A percentile compares a stretch with the other conserved stretches of the same genome.
Conservation (phyloP, 2,113 vertebrate species). For the Hiodon tergisus region DNA sequence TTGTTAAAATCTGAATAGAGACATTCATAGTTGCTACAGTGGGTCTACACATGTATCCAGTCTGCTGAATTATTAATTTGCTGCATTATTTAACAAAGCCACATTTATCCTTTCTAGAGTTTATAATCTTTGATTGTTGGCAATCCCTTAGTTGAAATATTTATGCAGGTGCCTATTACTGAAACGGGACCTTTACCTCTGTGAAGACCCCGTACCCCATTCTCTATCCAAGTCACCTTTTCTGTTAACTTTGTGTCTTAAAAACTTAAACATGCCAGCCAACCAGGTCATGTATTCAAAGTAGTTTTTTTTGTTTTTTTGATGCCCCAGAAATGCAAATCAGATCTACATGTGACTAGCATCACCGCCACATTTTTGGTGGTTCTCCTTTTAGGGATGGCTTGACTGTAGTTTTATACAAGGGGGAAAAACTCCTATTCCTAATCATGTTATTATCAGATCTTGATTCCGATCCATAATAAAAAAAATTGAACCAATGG, state of each 20-base stretch:
- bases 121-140: conserved; percentile 46
- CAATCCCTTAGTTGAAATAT: conserved; percentile 49
- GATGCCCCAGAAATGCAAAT: too few relatives aligned
- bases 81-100: conserved; percentile 52
- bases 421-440: too few relatives aligned
- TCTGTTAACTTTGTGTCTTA: too few relatives aligned
- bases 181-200: conserved; percentile 32
- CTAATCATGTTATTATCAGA: too few relatives aligned
- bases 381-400: too few relatives aligned
- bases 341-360: too few relatives aligned
- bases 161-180: conserved; percentile 48
- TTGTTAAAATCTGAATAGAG: conserved; percentile 25
- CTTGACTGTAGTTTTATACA: too few relatives aligned
- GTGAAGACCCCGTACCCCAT: background rate
- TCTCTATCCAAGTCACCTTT: too few relatives aligned
- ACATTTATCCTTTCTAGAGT: conserved; percentile 42
- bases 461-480: background rate
- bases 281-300: too few relatives aligned
- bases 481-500: background rate
- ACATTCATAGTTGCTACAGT: conserved; percentile 33
- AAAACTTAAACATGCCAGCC: too few relatives aligned
- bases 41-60: conserved; percentile 24
- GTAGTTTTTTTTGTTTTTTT: too few relatives aligned
- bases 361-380: too few relatives aligned
- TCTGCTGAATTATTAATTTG: conserved; percentile 40